A percentile compares a stretch with the other conserved stretches of the same genome.
These are phyloP conservation scores for Argya squamiceps DNA, from an alignment of 2,797 vertebrate genomes.

Conservation along the genomic window DNA sequence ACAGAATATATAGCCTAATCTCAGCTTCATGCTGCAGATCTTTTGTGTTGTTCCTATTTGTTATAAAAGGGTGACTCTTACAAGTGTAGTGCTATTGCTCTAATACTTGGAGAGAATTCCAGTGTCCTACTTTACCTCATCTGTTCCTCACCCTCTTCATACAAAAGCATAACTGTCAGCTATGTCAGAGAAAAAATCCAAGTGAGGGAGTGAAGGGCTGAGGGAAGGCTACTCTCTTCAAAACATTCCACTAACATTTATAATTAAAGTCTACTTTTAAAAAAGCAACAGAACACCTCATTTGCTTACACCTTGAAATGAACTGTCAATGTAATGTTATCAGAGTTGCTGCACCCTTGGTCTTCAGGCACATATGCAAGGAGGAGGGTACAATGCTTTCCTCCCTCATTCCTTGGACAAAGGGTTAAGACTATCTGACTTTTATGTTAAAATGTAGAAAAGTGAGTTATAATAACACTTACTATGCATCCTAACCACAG, in stretches of 20 bases:
- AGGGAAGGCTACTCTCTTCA: background rate
- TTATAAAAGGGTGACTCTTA: background rate
- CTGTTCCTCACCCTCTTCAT: background rate
- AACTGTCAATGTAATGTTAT: background rate
- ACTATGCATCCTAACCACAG: background rate
- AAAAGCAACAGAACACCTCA: background rate
- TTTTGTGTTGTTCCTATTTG: background rate
- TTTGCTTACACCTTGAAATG: background rate
- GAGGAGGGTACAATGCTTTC: background rate
- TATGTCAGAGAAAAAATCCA: background rate
- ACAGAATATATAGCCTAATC: background rate
- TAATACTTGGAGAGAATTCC: background rate
- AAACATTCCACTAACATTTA: background rate
- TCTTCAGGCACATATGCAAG: background rate
- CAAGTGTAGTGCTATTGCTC: background rate
- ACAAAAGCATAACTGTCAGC: background rate
- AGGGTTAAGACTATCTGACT: background rate
- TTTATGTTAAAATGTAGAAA: background rate
- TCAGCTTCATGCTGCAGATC: background rate
- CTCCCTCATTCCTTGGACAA: background rate
- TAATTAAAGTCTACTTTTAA: background rate
- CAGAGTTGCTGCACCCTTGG: background rate
- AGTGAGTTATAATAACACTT: background rate
- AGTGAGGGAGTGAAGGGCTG: background rate
- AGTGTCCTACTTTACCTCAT: background rate